Base-by-base conservation (phyloP, 1,140 invertebrate species). In the Tigriopus japonicus region DNA sequence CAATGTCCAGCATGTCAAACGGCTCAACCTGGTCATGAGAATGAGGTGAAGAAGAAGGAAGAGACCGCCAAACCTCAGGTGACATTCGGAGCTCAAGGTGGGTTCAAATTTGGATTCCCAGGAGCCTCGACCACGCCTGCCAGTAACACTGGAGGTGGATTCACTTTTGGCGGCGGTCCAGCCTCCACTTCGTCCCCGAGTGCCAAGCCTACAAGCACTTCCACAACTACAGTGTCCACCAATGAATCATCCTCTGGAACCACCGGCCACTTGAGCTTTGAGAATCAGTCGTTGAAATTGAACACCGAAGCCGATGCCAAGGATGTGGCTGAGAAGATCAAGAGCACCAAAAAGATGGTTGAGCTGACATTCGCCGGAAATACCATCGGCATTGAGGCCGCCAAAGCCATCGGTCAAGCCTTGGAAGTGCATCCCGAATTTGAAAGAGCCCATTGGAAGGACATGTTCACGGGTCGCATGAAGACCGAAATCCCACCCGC, bases 401-500 rank as follows among this genome's bases (percentile, higher is more conserved):
- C 91, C 0, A 76, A 85, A 68, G 85, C 77, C 5, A 86, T 98
- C 58, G 85, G 83, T 0, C 80, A 86, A 68, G 82, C 83, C 0
- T 71, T 98, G 6, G 77, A 83, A 64, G 76, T 76, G 42, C 84
- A 89, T 68, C 77, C 76, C 42, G 79, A 82, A 1, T 80, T 96
- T 65, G 82, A 87, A 68, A 77, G 79, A 67, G 88, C 88, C 0
- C 70, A 87, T 58, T 97, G 92, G 85, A 94, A 92, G 67, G 93
- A 98, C 70, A 83, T 98, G 76, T 98, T 98, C 67, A 95, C 91
- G 12, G 82, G 92, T 0, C 76, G 94, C 53, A 78, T 93, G 69
- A 98, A 96, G 72, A 79, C 82, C 15, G 94, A 98, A 76, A 98
- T 98, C 68, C 94, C 94, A 6, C 74, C 80, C 62, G 88, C 92